Conservation (phyloP, 1,140 invertebrate species). For the Caenorhabditis latens region DNA sequence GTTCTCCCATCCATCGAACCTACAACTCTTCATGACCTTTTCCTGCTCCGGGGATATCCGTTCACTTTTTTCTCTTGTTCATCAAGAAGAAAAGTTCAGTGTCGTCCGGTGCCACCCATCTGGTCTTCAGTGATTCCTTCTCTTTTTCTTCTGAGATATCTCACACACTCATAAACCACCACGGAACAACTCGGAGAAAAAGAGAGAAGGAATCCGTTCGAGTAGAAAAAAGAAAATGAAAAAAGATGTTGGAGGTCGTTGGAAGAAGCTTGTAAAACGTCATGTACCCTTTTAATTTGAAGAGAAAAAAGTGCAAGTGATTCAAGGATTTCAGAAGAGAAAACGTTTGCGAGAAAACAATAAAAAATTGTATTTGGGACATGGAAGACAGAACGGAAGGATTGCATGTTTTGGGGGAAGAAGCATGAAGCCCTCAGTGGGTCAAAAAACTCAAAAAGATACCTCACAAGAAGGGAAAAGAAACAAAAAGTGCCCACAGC, state of each 20-base stretch:
- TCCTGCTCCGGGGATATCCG: neutral
- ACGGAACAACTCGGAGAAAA: constrained; percentile 4
- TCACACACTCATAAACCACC: constrained; percentile 47
- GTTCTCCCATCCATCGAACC: neutral
- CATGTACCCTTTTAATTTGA: neutral
- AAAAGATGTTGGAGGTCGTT: constrained; percentile 41
- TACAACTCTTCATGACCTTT: neutral
- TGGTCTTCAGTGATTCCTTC: constrained; percentile 28
- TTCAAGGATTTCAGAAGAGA: neutral
- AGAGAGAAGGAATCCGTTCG: neutral
- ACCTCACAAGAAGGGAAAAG: neutral
- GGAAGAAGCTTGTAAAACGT: neutral
- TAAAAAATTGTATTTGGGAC: neutral
- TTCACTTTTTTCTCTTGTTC: constrained; percentile 1
- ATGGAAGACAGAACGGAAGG: neutral
- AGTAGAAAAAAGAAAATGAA: constrained; percentile 14
- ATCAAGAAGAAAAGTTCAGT: constrained; percentile 1
- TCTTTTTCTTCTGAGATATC: neutral
- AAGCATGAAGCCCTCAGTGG: too few relatives aligned
- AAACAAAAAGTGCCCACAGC: neutral
- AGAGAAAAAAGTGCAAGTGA: neutral
- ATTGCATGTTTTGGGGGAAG: neutral
- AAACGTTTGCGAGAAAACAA: neutral
- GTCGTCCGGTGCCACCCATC: constrained; percentile 52
- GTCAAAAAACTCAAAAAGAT: neutral